phyloP scores from a whole-genome alignment of 2,113 vertebrate genomes.

The Podiceps cristatus region DNA sequence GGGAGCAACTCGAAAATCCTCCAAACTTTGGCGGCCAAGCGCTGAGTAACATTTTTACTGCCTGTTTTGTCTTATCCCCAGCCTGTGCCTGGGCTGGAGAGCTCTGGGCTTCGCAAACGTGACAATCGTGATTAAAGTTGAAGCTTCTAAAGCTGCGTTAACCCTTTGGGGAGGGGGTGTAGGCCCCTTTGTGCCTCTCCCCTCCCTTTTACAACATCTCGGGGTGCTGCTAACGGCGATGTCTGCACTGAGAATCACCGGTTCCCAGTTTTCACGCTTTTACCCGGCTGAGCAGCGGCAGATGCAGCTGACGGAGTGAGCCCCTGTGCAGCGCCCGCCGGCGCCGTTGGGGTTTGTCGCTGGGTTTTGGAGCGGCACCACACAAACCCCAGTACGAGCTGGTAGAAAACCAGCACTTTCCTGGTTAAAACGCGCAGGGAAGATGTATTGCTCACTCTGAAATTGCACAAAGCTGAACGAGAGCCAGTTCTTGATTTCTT shows the following conservation, averaged over 20 bases:
- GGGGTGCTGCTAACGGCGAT: fast-evolving
- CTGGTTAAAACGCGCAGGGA: background rate
- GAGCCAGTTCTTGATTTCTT: slow-evolving; percentile 37
- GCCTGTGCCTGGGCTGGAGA: background rate
- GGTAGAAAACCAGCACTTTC: background rate
- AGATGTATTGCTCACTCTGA: background rate
- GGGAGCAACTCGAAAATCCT: background rate
- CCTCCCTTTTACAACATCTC: background rate
- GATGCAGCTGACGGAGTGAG: fast-evolving
- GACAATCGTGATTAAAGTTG: background rate
- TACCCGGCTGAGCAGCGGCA: fast-evolving
- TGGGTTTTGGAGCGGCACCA: background rate
- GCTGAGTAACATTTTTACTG: background rate
- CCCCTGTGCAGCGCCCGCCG: background rate
- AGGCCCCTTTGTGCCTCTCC: background rate
- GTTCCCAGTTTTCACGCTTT: background rate
- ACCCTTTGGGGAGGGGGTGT: background rate
- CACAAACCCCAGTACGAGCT: background rate
- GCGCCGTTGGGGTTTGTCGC: fast-evolving
- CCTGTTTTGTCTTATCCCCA: background rate
- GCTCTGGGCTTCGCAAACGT: background rate
- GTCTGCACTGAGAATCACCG: background rate
- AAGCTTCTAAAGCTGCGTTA: background rate
- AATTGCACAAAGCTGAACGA: slow-evolving; percentile 24
- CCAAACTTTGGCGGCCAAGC: background rate